These are phyloP conservation scores for Agonopterix alstromeriana DNA, from an alignment of 2,888 invertebrate genomes.

Conservation along the genomic window DNA sequence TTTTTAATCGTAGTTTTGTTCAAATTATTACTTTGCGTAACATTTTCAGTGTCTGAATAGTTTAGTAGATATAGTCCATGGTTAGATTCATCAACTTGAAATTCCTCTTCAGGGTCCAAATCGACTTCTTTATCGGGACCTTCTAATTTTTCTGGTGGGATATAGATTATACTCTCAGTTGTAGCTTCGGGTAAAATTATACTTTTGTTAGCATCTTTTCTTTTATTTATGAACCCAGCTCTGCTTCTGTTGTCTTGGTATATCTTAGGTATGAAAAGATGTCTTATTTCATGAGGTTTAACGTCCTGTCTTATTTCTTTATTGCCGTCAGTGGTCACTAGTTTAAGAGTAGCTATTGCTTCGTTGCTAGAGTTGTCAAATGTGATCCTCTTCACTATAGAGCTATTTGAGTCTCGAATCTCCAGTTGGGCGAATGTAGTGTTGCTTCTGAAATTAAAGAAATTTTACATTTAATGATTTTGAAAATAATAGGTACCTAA, in stretches of 20 bases:
- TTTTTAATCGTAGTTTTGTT: conserved; percentile 34
- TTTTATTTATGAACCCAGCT: conserved; percentile 57
- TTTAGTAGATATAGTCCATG: conserved; percentile 70
- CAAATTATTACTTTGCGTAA: conserved; percentile 40
- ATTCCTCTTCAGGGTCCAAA: conserved; percentile 70
- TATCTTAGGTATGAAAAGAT: conserved; percentile 57
- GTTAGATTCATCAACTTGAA: conserved; percentile 73
- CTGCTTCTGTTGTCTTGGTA: conserved; percentile 58
- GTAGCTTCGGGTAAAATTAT: conserved; percentile 36
- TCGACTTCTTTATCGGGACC: conserved; percentile 63
- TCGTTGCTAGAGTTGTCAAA: conserved; percentile 61
- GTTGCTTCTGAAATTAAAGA: conserved; percentile 48
- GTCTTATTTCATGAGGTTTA: conserved; percentile 64
- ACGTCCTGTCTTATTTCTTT: conserved; percentile 57
- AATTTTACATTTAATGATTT: neutral
- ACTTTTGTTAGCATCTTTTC: conserved; percentile 43
- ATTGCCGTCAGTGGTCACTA: conserved; percentile 54
- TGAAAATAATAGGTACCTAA: neutral
- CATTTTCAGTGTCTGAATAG: conserved; percentile 65
- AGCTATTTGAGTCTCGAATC: conserved; percentile 55
- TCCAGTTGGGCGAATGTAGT: conserved; percentile 67
- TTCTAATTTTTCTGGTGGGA: conserved; percentile 66
- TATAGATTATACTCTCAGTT: conserved; percentile 55
- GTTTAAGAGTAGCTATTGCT: conserved; percentile 42
- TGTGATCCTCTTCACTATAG: conserved; percentile 56